Percentiles rank a stretch among this genome's conserved stretches.
Evolutionary conservation across 2,113 vertebrate species (phyloP).

Genomic region (Agelaius tricolor): DNA sequence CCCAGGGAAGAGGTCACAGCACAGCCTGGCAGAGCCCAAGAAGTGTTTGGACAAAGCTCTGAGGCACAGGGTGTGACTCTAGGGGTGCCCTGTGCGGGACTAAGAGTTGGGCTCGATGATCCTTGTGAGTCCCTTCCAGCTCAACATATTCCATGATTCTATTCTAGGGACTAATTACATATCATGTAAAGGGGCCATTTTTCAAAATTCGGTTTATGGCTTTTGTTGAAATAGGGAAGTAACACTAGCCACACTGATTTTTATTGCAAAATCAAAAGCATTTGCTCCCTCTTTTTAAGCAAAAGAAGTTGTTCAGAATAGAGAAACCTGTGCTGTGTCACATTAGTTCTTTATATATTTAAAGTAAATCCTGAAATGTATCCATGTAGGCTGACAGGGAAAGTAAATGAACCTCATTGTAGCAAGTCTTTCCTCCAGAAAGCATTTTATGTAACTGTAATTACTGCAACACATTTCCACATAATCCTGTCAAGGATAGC

Average conservation of each 20-base stretch:
- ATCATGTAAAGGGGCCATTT: neutral
- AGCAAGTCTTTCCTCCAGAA: neutral
- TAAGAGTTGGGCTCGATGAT: rapidly evolving
- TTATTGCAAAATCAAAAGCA: neutral
- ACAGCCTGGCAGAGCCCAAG: neutral
- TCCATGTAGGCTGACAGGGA: neutral
- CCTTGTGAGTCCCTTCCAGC: neutral
- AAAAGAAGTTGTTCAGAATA: neutral
- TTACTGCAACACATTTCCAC: neutral
- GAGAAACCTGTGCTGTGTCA: neutral
- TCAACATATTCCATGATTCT: neutral
- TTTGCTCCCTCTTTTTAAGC: neutral
- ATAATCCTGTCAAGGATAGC: neutral
- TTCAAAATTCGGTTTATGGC: neutral
- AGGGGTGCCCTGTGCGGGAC: too few relatives aligned
- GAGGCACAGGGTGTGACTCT: neutral
- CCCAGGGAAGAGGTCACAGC: neutral
- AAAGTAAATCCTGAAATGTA: neutral
- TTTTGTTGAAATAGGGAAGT: neutral
- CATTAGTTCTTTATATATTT: neutral
- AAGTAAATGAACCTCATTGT: neutral
- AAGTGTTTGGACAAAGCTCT: rapidly evolving
- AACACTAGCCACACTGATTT: neutral
- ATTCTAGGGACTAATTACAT: neutral
- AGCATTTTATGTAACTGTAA: constrained; percentile 42